A percentile compares a stretch with the other conserved stretches of the same genome.
Conservation (phyloP, 2,113 vertebrate genomes). For the Boleophthalmus pectinirostris region DNA sequence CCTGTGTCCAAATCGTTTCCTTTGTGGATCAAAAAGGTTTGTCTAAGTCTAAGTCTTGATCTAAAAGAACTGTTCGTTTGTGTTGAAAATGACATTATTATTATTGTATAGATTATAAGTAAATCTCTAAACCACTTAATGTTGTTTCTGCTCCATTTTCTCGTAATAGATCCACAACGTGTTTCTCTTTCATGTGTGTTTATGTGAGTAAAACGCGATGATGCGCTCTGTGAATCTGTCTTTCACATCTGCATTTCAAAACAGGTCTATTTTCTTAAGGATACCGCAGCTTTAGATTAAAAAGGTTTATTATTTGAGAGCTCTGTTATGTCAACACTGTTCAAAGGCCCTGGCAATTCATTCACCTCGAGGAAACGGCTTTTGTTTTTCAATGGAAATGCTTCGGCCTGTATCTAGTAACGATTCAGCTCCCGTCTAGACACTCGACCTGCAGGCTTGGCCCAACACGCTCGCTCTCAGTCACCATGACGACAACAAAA, state of each 20-base stretch:
- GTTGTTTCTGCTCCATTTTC: not conserved
- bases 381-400: constrained; percentile 11
- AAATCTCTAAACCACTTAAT: too few relatives aligned
- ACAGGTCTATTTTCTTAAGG: not conserved
- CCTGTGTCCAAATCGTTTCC: too few relatives aligned
- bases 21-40: too few relatives aligned
- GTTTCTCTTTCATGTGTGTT: not conserved
- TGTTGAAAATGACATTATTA: too few relatives aligned
- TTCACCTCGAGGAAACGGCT: not conserved
- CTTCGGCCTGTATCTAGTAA: constrained; percentile 20
- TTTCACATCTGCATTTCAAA: not conserved
- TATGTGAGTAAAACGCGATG: not conserved
- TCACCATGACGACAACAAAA: constrained; percentile 34
- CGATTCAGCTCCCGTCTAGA: constrained; percentile 25
- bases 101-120: too few relatives aligned
- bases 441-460: not conserved
- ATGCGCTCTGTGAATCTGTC: not conserved
- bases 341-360: constrained; percentile 16
- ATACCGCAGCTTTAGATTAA: not conserved
- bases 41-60: too few relatives aligned
- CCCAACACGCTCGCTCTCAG: constrained; percentile 17
- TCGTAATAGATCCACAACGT: not conserved
- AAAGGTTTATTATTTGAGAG: not conserved
- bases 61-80: too few relatives aligned
- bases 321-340: not conserved